Conservation (phyloP, 2,113 vertebrate species). For the Bos javanicus region DNA sequence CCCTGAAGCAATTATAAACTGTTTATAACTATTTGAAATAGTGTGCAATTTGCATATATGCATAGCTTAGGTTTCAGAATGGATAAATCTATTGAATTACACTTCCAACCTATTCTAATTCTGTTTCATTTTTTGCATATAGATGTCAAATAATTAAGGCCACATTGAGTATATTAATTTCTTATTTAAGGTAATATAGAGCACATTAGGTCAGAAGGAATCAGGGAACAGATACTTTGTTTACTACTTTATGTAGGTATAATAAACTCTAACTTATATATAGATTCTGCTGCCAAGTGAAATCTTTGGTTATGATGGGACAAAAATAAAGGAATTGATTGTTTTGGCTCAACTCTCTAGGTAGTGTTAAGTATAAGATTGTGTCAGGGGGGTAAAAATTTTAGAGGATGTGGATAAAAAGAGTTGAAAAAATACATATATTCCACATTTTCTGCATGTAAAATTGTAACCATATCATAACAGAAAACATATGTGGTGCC, state of each 20-base stretch:
- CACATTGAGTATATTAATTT: background rate
- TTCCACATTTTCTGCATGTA: constrained; percentile 28
- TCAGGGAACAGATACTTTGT: background rate
- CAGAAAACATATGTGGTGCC: constrained; percentile 35
- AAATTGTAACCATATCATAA: constrained; percentile 42
- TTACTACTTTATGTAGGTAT: background rate
- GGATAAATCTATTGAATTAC: background rate
- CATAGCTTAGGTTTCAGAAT: background rate
- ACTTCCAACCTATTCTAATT: background rate
- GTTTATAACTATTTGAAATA: constrained; percentile 8
- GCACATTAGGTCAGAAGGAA: constrained; percentile 2
- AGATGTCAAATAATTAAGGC: constrained; percentile 29
- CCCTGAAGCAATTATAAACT: constrained; percentile 2
- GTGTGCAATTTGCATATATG: background rate
- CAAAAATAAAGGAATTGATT: constrained; percentile 9
- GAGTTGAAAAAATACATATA: constrained; percentile 22
- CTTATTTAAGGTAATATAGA: background rate
- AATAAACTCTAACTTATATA: constrained; percentile 7
- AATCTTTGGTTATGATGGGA: background rate
- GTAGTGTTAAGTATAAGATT: constrained; percentile 8
- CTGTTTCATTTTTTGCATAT: background rate
- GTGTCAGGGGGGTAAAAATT: background rate
- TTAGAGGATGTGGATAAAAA: constrained; percentile 8
- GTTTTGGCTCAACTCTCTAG: background rate
- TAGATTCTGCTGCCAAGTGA: background rate